Percentiles rank a stretch among this genome's conserved stretches.
Conservation (phyloP, 2,888 invertebrate species). For the Thereva nobilitata region DNA sequence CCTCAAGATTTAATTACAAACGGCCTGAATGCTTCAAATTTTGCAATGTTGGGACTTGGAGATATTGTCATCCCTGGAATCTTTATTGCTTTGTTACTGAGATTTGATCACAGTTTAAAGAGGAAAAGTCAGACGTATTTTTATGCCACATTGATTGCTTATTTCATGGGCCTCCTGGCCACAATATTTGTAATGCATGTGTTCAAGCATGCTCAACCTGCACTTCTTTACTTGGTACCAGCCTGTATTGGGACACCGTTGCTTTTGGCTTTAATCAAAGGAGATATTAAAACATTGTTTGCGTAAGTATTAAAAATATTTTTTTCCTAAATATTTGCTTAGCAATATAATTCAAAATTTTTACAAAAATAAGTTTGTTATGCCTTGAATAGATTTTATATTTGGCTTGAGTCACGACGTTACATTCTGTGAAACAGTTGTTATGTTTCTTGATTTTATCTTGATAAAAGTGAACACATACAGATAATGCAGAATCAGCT, state of each 20-base stretch:
- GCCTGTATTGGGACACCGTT: constrained; percentile 92
- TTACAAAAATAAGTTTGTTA: neutral
- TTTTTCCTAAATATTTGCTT: neutral
- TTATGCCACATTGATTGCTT: constrained; percentile 88
- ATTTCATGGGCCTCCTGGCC: constrained; percentile 87
- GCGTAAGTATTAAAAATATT: constrained; percentile 68
- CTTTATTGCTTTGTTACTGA: constrained; percentile 93
- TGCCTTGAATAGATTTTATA: neutral
- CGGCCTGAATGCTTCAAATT: constrained; percentile 88
- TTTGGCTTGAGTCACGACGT: too few relatives aligned
- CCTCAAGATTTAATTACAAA: constrained; percentile 96
- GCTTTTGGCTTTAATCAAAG: constrained; percentile 82
- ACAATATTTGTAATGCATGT: constrained; percentile 98
- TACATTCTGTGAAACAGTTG: too few relatives aligned
- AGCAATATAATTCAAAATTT: neutral
- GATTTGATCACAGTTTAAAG: constrained; percentile 91
- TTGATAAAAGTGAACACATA: too few relatives aligned
- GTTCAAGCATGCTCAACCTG: constrained; percentile 98
- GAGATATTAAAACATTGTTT: constrained; percentile 87
- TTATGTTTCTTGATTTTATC: too few relatives aligned
- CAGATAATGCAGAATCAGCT: too few relatives aligned
- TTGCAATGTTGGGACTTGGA: constrained; percentile 98
- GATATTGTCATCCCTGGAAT: constrained; percentile 99
- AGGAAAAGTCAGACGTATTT: constrained; percentile 85
- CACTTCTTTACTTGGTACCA: constrained; percentile 94